Percentiles rank a stretch among this genome's conserved stretches.
Conservation (phyloP, 2,888 invertebrate genomes). For the Rosalia funebris region DNA sequence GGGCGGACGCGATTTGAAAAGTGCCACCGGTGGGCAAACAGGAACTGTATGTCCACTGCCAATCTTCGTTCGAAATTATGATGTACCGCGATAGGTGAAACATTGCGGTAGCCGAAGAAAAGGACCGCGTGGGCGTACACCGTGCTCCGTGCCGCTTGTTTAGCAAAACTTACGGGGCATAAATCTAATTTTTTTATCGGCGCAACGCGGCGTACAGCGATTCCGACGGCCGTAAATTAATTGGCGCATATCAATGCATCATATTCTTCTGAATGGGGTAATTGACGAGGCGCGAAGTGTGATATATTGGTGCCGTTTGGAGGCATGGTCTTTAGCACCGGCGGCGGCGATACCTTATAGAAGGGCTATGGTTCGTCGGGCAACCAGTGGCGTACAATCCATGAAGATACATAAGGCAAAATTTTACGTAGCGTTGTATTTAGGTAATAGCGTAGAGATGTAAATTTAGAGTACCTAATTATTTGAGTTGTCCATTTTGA, state of each 20-base stretch:
- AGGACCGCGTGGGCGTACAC: slow-evolving; percentile 53
- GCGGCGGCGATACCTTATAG: no score
- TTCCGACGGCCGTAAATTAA: slow-evolving; percentile 33
- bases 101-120: slow-evolving; percentile 53
- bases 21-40: slow-evolving; percentile 50
- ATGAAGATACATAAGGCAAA: no score
- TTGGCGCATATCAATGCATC: slow-evolving; percentile 32
- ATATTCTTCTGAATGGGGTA: slow-evolving; percentile 22
- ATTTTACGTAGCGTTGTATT: no score
- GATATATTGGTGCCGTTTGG: not conserved
- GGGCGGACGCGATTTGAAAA: slow-evolving; percentile 18
- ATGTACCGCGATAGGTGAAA: slow-evolving; percentile 54
- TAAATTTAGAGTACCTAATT: no score
- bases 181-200: slow-evolving; percentile 44
- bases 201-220: slow-evolving; percentile 22
- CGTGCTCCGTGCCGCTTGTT: slow-evolving; percentile 56
- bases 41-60: slow-evolving; percentile 52
- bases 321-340: no score
- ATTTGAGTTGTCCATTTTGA: no score
- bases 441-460: no score
- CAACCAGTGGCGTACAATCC: no score
- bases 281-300: slow-evolving; percentile 12
- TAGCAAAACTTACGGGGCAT: slow-evolving; percentile 51
- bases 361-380: no score
- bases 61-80: slow-evolving; percentile 55